A percentile compares a stretch with the other conserved stretches of the same genome.
Evolutionary conservation across 2,888 invertebrate genomes (phyloP).

Genomic region (Hoplodrina ambigua): DNA sequence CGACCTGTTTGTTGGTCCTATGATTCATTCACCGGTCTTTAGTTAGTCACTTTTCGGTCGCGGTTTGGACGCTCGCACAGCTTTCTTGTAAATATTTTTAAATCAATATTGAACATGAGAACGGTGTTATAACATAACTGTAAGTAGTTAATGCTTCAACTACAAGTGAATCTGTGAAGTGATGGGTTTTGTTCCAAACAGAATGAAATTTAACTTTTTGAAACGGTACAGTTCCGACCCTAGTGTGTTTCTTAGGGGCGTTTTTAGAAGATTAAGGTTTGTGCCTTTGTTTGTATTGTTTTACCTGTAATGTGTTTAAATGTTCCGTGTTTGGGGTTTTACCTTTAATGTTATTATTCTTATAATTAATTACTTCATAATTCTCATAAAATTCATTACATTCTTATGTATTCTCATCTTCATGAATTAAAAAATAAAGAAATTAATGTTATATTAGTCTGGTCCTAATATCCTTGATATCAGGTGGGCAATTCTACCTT

Average conservation of each 20-base stretch:
- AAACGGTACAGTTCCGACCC: constrained; percentile 46
- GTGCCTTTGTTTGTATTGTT: constrained; percentile 11
- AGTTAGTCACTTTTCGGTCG: constrained; percentile 76
- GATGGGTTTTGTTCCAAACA: constrained; percentile 23
- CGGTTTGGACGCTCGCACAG: constrained; percentile 73
- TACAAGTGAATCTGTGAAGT: constrained; percentile 17
- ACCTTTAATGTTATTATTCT: too few relatives aligned
- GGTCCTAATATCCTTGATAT: background rate
- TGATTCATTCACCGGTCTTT: constrained; percentile 80
- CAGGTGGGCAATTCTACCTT: background rate
- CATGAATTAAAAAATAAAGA: background rate
- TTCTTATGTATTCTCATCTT: background rate
- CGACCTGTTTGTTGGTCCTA: constrained; percentile 77
- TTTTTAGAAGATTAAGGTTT: constrained; percentile 43
- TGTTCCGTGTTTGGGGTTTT: background rate
- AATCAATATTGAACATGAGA: constrained; percentile 79
- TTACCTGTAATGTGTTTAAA: background rate
- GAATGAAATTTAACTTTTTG: constrained; percentile 51
- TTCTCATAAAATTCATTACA: too few relatives aligned
- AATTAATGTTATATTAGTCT: background rate
- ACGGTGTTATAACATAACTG: constrained; percentile 35
- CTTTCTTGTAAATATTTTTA: constrained; percentile 80
- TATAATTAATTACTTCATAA: too few relatives aligned
- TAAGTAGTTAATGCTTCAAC: constrained; percentile 1
- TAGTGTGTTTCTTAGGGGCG: constrained; percentile 35